These are phyloP conservation scores for Scylla paramamosain DNA, from an alignment of 1,140 invertebrate species.

Conservation along the genomic window DNA sequence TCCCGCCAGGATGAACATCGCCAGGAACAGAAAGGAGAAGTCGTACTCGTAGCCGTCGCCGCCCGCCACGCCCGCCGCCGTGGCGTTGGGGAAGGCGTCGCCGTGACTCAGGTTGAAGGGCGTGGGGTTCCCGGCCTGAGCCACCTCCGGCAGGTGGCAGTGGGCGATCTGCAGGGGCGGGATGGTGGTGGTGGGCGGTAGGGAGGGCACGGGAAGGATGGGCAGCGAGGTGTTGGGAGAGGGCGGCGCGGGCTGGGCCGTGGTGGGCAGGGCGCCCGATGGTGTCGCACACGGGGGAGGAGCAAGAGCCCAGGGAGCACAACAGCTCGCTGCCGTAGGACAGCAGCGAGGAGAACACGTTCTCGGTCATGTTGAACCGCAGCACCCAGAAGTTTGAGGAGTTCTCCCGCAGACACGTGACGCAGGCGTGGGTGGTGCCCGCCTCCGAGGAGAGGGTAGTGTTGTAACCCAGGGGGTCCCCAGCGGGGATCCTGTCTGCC, in stretches of 20 bases:
- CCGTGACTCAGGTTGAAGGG: slow-evolving; percentile 51
- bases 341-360: slow-evolving; percentile 1
- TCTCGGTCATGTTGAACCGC: slow-evolving; percentile 50
- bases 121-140: not conserved
- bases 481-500: not conserved
- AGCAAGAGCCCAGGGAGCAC: slow-evolving; percentile 66
- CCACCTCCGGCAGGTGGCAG: slow-evolving; percentile 23
- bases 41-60: slow-evolving; percentile 67
- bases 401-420: slow-evolving; percentile 58
- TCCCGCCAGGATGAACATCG: slow-evolving; percentile 76
- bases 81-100: slow-evolving; percentile 43
- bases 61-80: slow-evolving; percentile 15
- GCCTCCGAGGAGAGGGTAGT: not conserved
- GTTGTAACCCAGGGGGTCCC: not conserved
- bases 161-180: slow-evolving; percentile 38
- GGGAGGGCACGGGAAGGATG: slow-evolving; percentile 58
- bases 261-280: not conserved
- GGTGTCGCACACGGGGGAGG: slow-evolving; percentile 55
- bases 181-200: not conserved
- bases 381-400: slow-evolving; percentile 56
- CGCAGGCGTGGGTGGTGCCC: slow-evolving; percentile 18
- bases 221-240: slow-evolving; percentile 50
- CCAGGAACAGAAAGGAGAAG: slow-evolving; percentile 75
- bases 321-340: slow-evolving; percentile 64
- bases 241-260: not conserved